Evolutionary conservation across 2,888 invertebrate genomes (phyloP), one percentile per base, ranked within the genome.

Genomic region (Lithodes maja): DNA sequence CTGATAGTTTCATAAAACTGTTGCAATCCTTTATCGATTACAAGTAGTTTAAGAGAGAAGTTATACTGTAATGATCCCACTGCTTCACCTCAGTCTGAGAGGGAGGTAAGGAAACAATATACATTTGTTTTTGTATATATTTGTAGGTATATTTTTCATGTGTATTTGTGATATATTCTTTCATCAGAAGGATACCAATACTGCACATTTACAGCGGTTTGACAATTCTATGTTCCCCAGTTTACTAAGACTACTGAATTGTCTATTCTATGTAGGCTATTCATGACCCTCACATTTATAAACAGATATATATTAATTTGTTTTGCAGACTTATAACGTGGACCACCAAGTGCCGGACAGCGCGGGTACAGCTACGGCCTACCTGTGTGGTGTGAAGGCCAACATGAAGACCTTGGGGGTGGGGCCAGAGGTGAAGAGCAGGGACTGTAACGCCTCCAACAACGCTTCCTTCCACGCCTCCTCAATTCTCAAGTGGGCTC

Each of bases 311-410:
- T 33, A 33, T 33, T 33, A 33, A 33, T 33, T 33, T 33, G 68
- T 15, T 17, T 80, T 91, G 50, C 93, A 98, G 97, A 98, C 98
- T 0, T 98, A 98, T 93, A 97, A 96, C 89, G 96, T 96, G 0
- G 95, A 98, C 93, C 96, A 96, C 93, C 96, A 97, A 94, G 97
- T 98, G 0, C 96, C 98, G 0, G 98, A 98, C 93, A 98, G 98
- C 0, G 97, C 97, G 0, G 96, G 96, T 74, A 96, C 98, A 0
- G 98, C 97, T 0, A 98, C 98, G 0, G 98, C 98, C 0, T 94
- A 97, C 83, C 96, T 98, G 92, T 95, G 96, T 83, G 98, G 98
- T 0, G 96, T 97, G 0, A 98, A 98, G 94, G 95, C 95, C 0
- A 98, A 98, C 93, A 96, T 96, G 92, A 95, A 96, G 92, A 97